Evolutionary conservation across 2,888 invertebrate genomes (phyloP).

Genomic region (Apotomis turbidana): DNA sequence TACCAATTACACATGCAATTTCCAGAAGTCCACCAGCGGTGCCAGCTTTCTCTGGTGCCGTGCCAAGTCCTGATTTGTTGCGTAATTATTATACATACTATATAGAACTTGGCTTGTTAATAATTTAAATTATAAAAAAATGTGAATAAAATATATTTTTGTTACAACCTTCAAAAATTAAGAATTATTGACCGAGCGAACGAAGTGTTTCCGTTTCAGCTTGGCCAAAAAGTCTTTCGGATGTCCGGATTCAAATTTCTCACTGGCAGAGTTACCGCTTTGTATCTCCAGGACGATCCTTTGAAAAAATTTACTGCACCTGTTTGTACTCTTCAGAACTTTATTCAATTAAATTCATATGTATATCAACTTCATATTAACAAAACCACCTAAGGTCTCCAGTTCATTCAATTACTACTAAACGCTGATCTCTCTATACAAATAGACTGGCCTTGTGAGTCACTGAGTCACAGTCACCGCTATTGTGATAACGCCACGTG

Average conservation of each 20-base stretch:
- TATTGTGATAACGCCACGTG: not conserved
- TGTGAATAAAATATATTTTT: too few relatives aligned
- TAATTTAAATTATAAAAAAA: conserved; percentile 18
- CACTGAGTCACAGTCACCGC: not conserved
- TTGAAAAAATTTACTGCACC: too few relatives aligned
- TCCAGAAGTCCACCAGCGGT: not conserved
- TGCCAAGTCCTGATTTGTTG: conserved; percentile 36
- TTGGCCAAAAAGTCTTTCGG: too few relatives aligned
- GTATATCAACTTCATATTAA: not conserved
- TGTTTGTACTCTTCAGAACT: too few relatives aligned
- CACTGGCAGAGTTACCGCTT: too few relatives aligned
- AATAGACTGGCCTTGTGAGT: not conserved
- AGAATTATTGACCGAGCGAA: too few relatives aligned
- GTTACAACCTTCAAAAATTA: too few relatives aligned
- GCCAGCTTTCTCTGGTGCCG: conserved; percentile 24
- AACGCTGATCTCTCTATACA: not conserved
- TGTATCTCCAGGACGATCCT: too few relatives aligned
- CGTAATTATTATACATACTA: conserved; percentile 22
- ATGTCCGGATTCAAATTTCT: too few relatives aligned
- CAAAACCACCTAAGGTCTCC: not conserved
- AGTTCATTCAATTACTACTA: not conserved
- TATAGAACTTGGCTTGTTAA: conserved; percentile 27
- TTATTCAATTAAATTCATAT: too few relatives aligned
- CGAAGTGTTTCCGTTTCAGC: too few relatives aligned
- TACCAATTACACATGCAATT: conserved; percentile 22